These are phyloP conservation scores for Oreotragus oreotragus DNA, from an alignment of 2,113 vertebrate species.

Conservation along the genomic window DNA sequence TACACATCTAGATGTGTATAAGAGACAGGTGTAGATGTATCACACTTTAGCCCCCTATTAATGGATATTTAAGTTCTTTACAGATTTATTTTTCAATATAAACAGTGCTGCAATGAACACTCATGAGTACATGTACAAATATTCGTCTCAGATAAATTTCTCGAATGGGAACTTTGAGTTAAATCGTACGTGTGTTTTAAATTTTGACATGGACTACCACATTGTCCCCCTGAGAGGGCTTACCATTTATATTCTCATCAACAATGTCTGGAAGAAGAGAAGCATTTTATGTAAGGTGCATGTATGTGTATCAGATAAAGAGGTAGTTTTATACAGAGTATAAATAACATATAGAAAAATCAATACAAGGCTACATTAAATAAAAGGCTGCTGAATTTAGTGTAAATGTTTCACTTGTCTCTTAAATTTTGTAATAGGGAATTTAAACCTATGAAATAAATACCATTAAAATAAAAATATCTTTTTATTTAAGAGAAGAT, in stretches of 20 bases:
- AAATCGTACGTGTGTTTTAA: not conserved
- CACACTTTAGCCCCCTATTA: too few species aligned
- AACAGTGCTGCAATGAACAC: not conserved
- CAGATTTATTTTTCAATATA: not conserved
- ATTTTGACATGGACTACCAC: not conserved
- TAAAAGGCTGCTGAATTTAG: constrained; percentile 14
- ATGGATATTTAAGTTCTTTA: not conserved
- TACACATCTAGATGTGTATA: too few species aligned
- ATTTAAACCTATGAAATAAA: constrained; percentile 29
- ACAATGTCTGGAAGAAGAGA: not conserved
- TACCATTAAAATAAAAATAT: constrained; percentile 15
- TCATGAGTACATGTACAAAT: not conserved
- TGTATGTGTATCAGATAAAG: constrained; percentile 1
- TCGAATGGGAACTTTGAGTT: not conserved
- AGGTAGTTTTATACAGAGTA: not conserved
- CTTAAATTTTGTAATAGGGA: constrained; percentile 37
- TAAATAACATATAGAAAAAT: constrained; percentile 43
- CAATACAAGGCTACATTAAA: constrained; percentile 12
- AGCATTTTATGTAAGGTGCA: constrained; percentile 10
- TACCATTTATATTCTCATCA: constrained; percentile 31
- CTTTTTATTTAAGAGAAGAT: not conserved
- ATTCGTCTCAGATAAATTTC: not conserved
- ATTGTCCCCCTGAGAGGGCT: not conserved
- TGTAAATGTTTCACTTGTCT: not conserved
- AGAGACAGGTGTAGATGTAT: too few species aligned